These are phyloP conservation scores for Uria lomvia DNA, from an alignment of 2,113 vertebrate species.

Conservation along the genomic window DNA sequence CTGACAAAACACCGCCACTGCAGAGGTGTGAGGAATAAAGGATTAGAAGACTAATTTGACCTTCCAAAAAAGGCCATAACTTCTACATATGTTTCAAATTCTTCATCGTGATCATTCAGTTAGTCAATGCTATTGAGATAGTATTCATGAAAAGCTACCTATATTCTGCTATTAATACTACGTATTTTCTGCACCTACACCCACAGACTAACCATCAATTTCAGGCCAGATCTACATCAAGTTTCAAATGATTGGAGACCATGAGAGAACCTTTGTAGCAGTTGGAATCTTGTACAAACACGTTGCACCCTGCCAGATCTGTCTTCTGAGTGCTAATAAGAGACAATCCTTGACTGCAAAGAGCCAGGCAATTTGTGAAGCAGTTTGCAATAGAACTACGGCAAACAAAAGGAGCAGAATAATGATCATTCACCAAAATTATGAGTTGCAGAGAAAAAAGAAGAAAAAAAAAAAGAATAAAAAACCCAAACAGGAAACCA, in stretches of 20 bases:
- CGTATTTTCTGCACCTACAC: background rate
- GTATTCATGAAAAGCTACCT: background rate
- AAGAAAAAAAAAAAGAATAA: background rate
- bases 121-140: background rate
- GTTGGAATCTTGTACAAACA: conserved; percentile 69
- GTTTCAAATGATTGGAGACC: conserved; percentile 54
- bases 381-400: conserved; percentile 7
- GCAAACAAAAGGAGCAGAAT: conserved; percentile 6
- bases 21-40: background rate
- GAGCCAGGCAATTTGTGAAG: conserved; percentile 73
- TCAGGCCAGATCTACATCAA: conserved; percentile 44
- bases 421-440: conserved; percentile 13
- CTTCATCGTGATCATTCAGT: background rate
- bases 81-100: background rate
- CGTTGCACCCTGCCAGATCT: conserved; percentile 22
- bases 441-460: background rate
- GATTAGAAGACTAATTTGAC: background rate
- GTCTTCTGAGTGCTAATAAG: conserved; percentile 71
- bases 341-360: conserved; percentile 71
- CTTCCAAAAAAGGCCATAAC: background rate
- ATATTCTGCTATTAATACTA: background rate
- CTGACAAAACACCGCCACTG: background rate
- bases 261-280: conserved; percentile 44
- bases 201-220: background rate
- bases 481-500: background rate